Conservation (phyloP, 2,113 vertebrate species). For the Bambusicola thoracicus region DNA sequence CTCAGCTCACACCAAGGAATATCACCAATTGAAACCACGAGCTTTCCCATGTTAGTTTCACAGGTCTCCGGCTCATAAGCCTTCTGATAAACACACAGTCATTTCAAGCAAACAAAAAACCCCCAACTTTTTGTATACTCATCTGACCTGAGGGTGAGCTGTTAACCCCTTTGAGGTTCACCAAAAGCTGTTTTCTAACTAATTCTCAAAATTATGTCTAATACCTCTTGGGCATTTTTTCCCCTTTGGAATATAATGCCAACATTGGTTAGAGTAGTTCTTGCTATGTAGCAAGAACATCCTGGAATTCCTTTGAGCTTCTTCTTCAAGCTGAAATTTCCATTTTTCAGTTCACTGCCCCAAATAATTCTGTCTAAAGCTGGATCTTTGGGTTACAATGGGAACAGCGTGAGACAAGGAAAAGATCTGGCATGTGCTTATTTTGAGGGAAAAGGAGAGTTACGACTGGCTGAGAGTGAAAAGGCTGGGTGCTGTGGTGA, state of each 20-base stretch:
- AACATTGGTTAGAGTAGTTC: background rate
- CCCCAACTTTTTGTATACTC: background rate
- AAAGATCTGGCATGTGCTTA: background rate
- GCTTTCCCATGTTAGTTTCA: background rate
- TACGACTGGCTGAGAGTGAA: background rate
- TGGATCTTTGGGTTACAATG: background rate
- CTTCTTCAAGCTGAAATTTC: background rate
- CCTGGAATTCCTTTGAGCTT: background rate
- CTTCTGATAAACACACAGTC: background rate
- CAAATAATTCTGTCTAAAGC: background rate
- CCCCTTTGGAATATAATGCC: background rate
- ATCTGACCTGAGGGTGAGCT: background rate
- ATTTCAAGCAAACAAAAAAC: background rate
- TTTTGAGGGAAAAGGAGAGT: background rate
- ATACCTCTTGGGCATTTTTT: background rate
- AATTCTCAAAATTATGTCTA: background rate
- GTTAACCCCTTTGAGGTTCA: background rate
- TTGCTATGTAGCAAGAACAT: background rate
- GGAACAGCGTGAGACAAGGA: background rate
- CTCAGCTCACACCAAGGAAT: conserved; percentile 1
- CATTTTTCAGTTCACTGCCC: background rate
- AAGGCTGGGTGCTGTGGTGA: background rate
- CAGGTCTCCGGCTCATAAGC: background rate
- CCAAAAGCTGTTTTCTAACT: background rate
- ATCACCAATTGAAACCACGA: background rate